phyloP scores from a whole-genome alignment of 30 jellyfish, hydroid and myxozoan species.

The Cassiopea andromeda region DNA sequence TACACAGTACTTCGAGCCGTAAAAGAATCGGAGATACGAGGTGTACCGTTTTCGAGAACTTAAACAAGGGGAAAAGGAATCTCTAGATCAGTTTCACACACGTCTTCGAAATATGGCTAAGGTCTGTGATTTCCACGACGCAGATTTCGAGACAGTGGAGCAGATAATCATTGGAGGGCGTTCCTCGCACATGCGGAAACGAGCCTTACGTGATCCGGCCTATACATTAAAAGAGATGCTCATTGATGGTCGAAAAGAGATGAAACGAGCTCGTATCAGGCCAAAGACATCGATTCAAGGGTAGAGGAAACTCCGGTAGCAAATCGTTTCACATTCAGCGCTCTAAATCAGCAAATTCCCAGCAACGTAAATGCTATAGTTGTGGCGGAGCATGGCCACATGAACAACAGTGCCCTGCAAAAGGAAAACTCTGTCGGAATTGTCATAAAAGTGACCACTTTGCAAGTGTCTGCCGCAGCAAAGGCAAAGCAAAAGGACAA shows the following conservation, averaged over 20 bases:
- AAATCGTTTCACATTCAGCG: background rate
- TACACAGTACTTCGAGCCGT: no score
- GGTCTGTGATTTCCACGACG: no score
- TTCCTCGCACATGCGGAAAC: background rate
- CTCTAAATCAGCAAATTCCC: background rate
- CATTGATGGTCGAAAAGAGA: constrained; percentile 43
- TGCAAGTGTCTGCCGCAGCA: constrained; percentile 39
- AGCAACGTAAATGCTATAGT: background rate
- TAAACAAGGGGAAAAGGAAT: no score
- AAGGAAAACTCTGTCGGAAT: constrained; percentile 25
- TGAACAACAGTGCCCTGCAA: constrained; percentile 31
- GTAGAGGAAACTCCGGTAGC: background rate
- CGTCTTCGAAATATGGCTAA: no score
- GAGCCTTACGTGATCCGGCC: constrained; percentile 49
- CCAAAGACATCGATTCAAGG: constrained; percentile 30
- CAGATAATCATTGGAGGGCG: no score
- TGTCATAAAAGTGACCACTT: constrained; percentile 27
- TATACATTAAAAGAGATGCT: constrained; percentile 38
- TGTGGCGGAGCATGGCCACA: constrained; percentile 64
- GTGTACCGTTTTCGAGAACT: no score
- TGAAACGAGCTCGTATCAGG: constrained; percentile 40
- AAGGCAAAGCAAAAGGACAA: background rate
- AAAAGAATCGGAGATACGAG: no score
- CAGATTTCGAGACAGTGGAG: no score
- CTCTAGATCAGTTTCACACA: no score